These are phyloP conservation scores for Sceliomorpha sp. DNA, from an alignment of 2,888 invertebrate genomes.

Conservation along the genomic window DNA sequence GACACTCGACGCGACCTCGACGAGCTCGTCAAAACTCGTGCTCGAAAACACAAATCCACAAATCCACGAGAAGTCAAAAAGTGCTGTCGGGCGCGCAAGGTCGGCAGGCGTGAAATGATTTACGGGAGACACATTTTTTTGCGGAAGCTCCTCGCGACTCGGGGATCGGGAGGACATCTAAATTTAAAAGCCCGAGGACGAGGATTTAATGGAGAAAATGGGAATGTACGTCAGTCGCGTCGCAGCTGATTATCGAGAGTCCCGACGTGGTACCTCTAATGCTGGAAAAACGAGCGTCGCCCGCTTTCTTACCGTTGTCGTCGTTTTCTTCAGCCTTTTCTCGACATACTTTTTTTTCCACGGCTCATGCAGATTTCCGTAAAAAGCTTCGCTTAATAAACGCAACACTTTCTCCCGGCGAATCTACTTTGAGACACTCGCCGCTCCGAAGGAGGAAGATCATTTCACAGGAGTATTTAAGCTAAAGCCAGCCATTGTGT, in stretches of 20 bases:
- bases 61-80: slow-evolving; percentile 17
- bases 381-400: no score
- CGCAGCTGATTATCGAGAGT: slow-evolving; percentile 10
- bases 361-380: no score
- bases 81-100: slow-evolving; percentile 1
- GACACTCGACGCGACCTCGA: slow-evolving; percentile 24
- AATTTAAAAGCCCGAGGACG: slow-evolving; percentile 38
- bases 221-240: background rate
- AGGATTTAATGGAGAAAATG: slow-evolving; percentile 27
- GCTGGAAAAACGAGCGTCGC: slow-evolving; percentile 10
- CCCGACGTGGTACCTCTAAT: slow-evolving; percentile 11
- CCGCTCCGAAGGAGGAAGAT: no score
- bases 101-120: slow-evolving; percentile 39
- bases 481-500: slow-evolving; percentile 1
- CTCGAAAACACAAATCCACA: slow-evolving; percentile 11
- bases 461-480: slow-evolving; percentile 7
- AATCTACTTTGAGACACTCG: background rate
- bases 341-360: no score
- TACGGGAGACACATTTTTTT: slow-evolving; percentile 32
- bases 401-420: background rate
- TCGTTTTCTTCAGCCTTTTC: no score
- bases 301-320: slow-evolving; percentile 4
- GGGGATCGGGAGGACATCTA: slow-evolving; percentile 25
- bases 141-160: slow-evolving; percentile 13
- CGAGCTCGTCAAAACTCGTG: slow-evolving; percentile 7